Evolutionary conservation across 37 sponge, comb jelly and placozoan species (phyloP), one percentile per base, ranked within the genome.

Genomic region (Corticium candelabrum): DNA sequence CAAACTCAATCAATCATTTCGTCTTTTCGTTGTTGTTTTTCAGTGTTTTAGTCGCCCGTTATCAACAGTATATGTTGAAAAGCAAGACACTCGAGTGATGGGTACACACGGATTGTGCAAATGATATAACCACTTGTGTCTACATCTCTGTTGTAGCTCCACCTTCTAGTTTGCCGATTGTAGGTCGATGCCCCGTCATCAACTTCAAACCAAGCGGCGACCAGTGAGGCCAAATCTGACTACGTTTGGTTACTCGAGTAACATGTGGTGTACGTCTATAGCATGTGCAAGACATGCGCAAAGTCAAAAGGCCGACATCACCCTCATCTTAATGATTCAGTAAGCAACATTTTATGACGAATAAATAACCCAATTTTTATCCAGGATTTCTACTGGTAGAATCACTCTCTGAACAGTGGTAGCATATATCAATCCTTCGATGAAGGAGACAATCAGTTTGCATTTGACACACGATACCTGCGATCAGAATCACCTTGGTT

Each of bases 31-130:
- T 50, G 62, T 50, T 21, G 62, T 50, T 27, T 50, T 50, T 11
- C 21, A 50, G 62, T 21, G 21, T 50, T 50, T 50, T 21, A 50
- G 62, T 21, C 62, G 62, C 11, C 11, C 62, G 62, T 27, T 21
- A 50, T 11, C 62, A 21, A 50, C 62, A 27, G 11, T 50, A 21
- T 21, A 27, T 50, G 21, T 50, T 21, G 62, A 50, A 21, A 50
- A 50, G 21, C 62, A 50, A 50, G 62, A 50, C 62, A 21, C 21
- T 21, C 62, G 21, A 21, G 21, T 50, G 62, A 50, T 50, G 62
- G 62, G 62, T 50, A 50, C n/a, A n/a, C n/a, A n/a, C n/a, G n/a
- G n/a, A n/a, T n/a, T 50, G 62, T 50, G 62, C 62, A 50, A 11
- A 27, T 11, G 62, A 50, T 21, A 21, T 50, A 50, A 50, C 15